Evolutionary conservation across 2,888 invertebrate species (phyloP), one percentile per base, ranked within the genome.

Genomic region (Ganaspis brasiliensis): DNA sequence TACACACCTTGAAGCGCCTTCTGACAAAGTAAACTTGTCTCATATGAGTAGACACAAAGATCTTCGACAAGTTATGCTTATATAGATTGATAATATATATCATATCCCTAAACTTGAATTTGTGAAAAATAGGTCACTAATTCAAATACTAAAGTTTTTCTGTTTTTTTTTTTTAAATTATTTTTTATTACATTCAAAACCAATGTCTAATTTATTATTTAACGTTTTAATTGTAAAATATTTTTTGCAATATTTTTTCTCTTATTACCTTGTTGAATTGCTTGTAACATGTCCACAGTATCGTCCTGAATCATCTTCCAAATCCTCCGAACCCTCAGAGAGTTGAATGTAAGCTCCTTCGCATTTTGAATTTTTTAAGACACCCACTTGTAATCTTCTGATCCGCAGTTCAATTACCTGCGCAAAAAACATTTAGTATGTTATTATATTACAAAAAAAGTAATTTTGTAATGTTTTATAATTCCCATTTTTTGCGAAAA

Each of bases 241-340:
- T 52, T 57, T 63, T 45, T 49, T 19, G 6, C 14, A 45, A 24
- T 4, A 14, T 16, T 5, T 5, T 52, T 52, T 52, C 52, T 52
- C 75, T 77, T 70, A 79, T 24, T 85, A 88, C 89, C 88, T 89
- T 49, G 89, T 89, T 59, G 86, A 73, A 71, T 89, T 89, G 73
- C 86, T 87, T 21, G 81, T 85, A 45, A 88, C 86, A 75, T 89
- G 88, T 61, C 89, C 89, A 81, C 89, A 89, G 73, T 89, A 89
- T 73, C 89, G 87, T 74, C 88, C 88, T 1, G 84, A 77, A 70
- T 87, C 85, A 67, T 85, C 86, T 59, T 87, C 85, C 26, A 82
- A 77, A 59, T 88, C 84, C 45, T 87, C 87, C 31, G 73, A 76
- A 37, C 84, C 85, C 73, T 89, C 86, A 12, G 85, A 86, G 52